phyloP scores from a whole-genome alignment of 2,113 vertebrate species.

The Accipiter cooperii region DNA sequence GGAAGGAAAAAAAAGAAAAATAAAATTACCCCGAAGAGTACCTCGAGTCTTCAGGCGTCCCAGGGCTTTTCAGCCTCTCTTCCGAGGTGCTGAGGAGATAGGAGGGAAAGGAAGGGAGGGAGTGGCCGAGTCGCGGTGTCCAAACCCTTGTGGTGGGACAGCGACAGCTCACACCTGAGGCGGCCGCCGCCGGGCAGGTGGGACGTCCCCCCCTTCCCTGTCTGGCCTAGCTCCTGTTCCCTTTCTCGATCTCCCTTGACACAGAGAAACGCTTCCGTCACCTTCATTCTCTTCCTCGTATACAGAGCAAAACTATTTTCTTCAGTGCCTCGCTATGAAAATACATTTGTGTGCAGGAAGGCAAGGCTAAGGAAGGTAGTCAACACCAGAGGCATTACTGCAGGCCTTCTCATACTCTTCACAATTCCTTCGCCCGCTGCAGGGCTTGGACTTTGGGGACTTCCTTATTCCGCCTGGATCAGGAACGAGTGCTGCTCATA shows the following conservation, averaged over 20 bases:
- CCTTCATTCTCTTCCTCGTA: neutral
- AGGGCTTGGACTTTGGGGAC: neutral
- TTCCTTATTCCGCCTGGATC: neutral
- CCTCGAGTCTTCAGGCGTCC: neutral
- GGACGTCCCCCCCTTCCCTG: neutral
- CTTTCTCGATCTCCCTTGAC: neutral
- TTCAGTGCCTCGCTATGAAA: neutral
- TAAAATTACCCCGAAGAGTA: accelerated
- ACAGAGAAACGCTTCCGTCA: neutral
- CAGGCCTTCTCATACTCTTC: accelerated
- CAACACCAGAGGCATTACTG: neutral
- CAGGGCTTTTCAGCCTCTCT: neutral
- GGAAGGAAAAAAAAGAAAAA: no score
- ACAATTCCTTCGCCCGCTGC: neutral
- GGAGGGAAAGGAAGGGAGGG: accelerated
- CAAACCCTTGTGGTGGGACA: neutral
- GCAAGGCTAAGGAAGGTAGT: neutral
- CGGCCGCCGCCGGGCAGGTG: neutral
- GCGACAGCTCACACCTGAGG: neutral
- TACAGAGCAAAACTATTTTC: neutral
- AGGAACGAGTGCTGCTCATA: neutral
- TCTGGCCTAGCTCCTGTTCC: neutral
- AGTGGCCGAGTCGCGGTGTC: neutral
- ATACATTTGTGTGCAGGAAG: neutral
- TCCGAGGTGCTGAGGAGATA: accelerated